Percentiles rank a stretch among this genome's conserved stretches.
These are phyloP conservation scores for Alethe castanea DNA, from an alignment of 2,113 vertebrate species.

Conservation along the genomic window DNA sequence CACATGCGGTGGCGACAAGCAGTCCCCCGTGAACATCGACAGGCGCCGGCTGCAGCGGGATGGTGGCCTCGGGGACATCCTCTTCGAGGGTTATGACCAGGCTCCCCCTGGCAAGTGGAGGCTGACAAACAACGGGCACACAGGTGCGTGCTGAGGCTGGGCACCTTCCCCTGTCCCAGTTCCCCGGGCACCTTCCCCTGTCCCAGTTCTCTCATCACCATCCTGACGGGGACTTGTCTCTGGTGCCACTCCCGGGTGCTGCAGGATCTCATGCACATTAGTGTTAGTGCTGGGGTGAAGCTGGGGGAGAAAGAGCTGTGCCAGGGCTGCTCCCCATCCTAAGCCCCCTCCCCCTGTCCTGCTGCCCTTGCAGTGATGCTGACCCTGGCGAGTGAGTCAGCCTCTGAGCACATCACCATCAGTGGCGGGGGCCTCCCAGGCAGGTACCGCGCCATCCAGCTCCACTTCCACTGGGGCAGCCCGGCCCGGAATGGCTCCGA, in stretches of 20 bases:
- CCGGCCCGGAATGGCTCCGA: conserved; percentile 74
- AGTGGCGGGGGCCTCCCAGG: conserved; percentile 73
- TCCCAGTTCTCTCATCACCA: accelerated
- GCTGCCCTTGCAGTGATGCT: conserved; percentile 55
- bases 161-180: not conserved
- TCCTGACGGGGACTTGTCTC: not conserved
- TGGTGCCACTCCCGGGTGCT: accelerated
- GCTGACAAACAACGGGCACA: conserved; percentile 80
- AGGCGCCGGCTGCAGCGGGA: conserved; percentile 59
- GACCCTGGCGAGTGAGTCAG: conserved; percentile 46
- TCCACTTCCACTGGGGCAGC: conserved; percentile 89
- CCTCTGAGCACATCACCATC: conserved; percentile 67
- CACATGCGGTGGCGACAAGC: conserved; percentile 45
- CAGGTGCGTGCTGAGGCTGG: conserved; percentile 40
- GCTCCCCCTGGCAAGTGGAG: conserved; percentile 75
- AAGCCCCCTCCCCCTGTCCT: not conserved
- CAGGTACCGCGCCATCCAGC: conserved; percentile 75
- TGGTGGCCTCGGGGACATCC: conserved; percentile 61
- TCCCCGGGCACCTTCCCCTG: not conserved
- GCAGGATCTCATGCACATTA: accelerated
- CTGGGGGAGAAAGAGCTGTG: not conserved
- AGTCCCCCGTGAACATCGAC: conserved; percentile 84
- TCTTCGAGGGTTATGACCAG: conserved; percentile 78
- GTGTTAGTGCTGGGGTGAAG: not conserved
- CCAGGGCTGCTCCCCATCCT: not conserved